A percentile compares a stretch with the other conserved stretches of the same genome.
These are phyloP conservation scores for Chaetops frenatus DNA, from an alignment of 2,113 vertebrate genomes.

Conservation along the genomic window DNA sequence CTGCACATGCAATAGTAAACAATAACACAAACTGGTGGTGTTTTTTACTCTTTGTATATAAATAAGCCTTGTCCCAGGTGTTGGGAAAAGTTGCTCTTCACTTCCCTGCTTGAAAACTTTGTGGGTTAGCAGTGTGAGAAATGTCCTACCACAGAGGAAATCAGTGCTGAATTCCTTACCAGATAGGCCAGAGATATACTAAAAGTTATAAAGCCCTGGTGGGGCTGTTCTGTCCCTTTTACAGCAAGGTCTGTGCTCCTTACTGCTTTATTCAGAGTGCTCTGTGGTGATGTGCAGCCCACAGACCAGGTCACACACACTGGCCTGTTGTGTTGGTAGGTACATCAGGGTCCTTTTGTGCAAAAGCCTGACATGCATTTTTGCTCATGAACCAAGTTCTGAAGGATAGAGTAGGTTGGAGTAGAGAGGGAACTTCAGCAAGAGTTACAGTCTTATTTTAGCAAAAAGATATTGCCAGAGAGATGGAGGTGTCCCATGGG, in stretches of 20 bases:
- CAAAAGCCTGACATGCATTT: neutral
- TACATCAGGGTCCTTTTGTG: neutral
- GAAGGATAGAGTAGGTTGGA: neutral
- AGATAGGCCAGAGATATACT: neutral
- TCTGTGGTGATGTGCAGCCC: neutral
- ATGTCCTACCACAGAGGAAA: neutral
- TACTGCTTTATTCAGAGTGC: neutral
- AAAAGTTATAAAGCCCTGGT: neutral
- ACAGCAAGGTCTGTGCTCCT: neutral
- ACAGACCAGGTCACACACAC: neutral
- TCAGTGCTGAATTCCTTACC: neutral
- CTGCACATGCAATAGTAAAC: constrained; percentile 22
- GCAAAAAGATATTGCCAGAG: neutral
- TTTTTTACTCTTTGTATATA: constrained; percentile 26
- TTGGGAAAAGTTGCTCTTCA: neutral
- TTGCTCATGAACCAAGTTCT: neutral
- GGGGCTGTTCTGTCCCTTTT: neutral
- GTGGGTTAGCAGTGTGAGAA: neutral
- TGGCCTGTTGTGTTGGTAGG: neutral
- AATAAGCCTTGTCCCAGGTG: neutral
- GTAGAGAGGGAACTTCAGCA: neutral
- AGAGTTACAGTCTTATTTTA: neutral
- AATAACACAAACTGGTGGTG: neutral
- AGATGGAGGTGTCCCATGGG: neutral
- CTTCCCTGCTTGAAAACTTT: neutral